phyloP scores from a whole-genome alignment of 1,140 invertebrate species.

The Brachionus manjavacas region DNA sequence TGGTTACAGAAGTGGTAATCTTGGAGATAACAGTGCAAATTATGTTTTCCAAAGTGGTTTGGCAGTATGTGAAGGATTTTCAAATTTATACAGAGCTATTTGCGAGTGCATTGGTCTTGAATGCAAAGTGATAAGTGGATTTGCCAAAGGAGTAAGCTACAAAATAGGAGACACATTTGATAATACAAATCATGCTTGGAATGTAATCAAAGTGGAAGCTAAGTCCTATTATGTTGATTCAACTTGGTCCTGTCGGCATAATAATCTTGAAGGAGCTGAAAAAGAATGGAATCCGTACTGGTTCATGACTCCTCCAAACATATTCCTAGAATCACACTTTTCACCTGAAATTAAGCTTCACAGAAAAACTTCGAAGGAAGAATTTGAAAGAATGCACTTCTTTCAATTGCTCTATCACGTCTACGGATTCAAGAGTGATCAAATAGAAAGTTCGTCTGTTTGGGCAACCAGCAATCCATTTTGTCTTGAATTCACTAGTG shows the following conservation, averaged over 20 bases:
- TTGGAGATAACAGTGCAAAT: neutral
- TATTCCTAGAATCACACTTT: neutral
- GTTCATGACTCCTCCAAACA: slow-evolving; percentile 10
- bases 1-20: neutral
- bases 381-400: neutral
- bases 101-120: neutral
- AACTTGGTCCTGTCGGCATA: neutral
- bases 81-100: neutral
- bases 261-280: neutral
- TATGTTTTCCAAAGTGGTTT: neutral
- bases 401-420: neutral
- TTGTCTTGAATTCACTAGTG: neutral
- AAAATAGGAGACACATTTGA: neutral
- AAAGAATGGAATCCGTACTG: neutral
- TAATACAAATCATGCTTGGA: neutral
- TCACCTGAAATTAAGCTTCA: slow-evolving; percentile 5
- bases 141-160: neutral
- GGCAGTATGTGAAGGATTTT: neutral
- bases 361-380: neutral
- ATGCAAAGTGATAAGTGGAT: neutral
- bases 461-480: neutral
- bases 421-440: neutral
- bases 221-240: neutral
- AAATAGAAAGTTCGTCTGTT: neutral
- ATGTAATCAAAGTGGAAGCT: neutral